Evolutionary conservation across 1,140 invertebrate genomes (phyloP), one percentile per base, ranked within the genome.

Genomic region (Papilio aristodemus): DNA sequence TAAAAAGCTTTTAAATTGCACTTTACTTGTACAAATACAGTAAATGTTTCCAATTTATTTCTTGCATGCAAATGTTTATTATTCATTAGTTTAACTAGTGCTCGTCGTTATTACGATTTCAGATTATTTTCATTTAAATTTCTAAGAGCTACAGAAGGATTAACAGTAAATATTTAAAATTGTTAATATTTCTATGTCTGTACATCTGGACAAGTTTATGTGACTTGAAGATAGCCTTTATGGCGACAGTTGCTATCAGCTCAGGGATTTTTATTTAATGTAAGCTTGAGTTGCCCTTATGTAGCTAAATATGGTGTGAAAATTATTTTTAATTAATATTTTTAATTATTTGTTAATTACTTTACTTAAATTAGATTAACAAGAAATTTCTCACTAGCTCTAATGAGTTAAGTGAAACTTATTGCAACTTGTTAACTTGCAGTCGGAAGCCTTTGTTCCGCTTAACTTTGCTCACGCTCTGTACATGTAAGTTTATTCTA

Each of bases 31-130:
- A 54, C 46, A 54, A 54, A 54, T 54, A 54, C 19, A 54, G 46
- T 54, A 54, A 54, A 54, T 54, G 46, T 54, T 54, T 54, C 46
- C 46, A 54, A 54, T 54, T 54, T 54, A 54, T 54, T 54, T 54
- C 19, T 54, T 54, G 46, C 19, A 54, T 54, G 46, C 17, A 54
- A 54, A 54, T 54, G 22, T 54, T 54, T 54, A 54, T 54, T 19
- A 22, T 54, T 10, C 46, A 54, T 54, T 54, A 54, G 46, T 22
- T 22, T 54, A 54, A 22, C 46, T 19, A 10, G 19, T 19, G 46
- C 19, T 54, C 11, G 46, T 19, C 11, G 19, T 54, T 54, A 19
- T 54, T 11, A 54, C 17, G 5, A 13, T 54, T 22, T 19, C 17
- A 19, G 46, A 54, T 54, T 54, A 50, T 22, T 22, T 22, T 22